These are phyloP conservation scores for Eolophus roseicapilla DNA, from an alignment of 2,113 vertebrate genomes.

Conservation along the genomic window DNA sequence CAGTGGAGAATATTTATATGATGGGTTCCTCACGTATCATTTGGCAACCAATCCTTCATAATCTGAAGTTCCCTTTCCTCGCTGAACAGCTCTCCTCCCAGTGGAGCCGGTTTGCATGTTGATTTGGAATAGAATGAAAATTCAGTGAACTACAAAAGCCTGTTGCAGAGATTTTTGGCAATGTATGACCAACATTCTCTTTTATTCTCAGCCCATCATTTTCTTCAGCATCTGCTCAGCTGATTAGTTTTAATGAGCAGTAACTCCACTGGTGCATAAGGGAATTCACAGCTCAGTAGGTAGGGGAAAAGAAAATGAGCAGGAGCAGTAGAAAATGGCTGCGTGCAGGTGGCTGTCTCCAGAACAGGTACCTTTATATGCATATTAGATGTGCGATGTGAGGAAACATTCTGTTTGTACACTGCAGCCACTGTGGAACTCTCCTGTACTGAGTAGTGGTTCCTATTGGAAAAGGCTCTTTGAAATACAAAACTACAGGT, in stretches of 20 bases:
- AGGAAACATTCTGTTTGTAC: neutral
- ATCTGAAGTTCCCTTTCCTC: neutral
- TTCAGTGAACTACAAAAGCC: slow-evolving; percentile 11
- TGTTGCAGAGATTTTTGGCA: slow-evolving; percentile 17
- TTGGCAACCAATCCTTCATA: slow-evolving; percentile 7
- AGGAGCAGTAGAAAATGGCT: neutral
- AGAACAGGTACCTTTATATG: neutral
- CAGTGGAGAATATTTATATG: neutral
- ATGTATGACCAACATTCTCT: neutral
- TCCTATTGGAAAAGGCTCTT: neutral
- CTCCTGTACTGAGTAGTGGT: neutral
- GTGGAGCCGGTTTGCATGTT: neutral
- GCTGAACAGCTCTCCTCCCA: neutral
- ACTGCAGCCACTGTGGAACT: neutral
- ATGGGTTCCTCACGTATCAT: neutral
- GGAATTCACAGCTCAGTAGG: slow-evolving; percentile 52
- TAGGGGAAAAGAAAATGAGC: neutral
- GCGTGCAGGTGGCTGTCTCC: slow-evolving; percentile 28
- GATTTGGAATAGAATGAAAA: slow-evolving; percentile 16
- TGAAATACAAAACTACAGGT: neutral
- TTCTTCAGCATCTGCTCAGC: slow-evolving; percentile 64
- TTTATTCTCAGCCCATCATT: slow-evolving; percentile 34
- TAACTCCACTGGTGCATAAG: neutral
- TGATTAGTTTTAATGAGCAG: slow-evolving; percentile 71
- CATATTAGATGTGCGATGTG: accelerated